These are phyloP conservation scores for Oryzias celebensis DNA, from an alignment of 2,113 vertebrate species.

Conservation along the genomic window DNA sequence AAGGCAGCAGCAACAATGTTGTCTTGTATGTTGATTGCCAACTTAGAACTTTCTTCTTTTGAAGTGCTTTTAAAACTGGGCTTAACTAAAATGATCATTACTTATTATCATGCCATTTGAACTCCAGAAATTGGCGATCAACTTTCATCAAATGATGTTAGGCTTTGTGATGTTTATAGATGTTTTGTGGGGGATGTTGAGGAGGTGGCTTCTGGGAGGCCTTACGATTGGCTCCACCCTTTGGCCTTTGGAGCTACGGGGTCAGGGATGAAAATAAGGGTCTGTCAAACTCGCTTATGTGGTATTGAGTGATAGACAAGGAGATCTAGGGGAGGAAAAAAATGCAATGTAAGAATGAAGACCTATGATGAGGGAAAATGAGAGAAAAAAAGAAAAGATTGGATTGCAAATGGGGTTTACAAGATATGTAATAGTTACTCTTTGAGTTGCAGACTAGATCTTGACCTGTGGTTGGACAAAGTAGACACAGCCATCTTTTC, in stretches of 20 bases:
- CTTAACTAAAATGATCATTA: too few species aligned
- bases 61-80: too few species aligned
- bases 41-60: too few species aligned
- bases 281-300: constrained; percentile 61
- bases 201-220: constrained; percentile 1
- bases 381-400: neutral
- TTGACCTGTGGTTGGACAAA: constrained; percentile 28
- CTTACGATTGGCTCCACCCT: constrained; percentile 30
- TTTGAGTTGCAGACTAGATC: constrained; percentile 45
- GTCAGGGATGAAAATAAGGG: constrained; percentile 59
- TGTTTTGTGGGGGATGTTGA: too few species aligned
- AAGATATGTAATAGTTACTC: constrained; percentile 34
- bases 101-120: too few species aligned
- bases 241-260: constrained; percentile 31
- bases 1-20: too few species aligned
- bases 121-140: too few species aligned
- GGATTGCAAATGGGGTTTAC: constrained; percentile 25
- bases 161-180: too few species aligned
- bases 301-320: constrained; percentile 53
- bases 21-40: too few species aligned
- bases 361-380: constrained; percentile 1
- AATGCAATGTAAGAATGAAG: constrained; percentile 9
- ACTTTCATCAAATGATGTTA: too few species aligned
- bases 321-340: constrained; percentile 4
- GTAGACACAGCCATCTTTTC: constrained; percentile 21